Percentiles rank a stretch among this genome's conserved stretches.
These are phyloP conservation scores for Anagrus nilaparvatae DNA, from an alignment of 1,140 invertebrate genomes.

Conservation along the genomic window DNA sequence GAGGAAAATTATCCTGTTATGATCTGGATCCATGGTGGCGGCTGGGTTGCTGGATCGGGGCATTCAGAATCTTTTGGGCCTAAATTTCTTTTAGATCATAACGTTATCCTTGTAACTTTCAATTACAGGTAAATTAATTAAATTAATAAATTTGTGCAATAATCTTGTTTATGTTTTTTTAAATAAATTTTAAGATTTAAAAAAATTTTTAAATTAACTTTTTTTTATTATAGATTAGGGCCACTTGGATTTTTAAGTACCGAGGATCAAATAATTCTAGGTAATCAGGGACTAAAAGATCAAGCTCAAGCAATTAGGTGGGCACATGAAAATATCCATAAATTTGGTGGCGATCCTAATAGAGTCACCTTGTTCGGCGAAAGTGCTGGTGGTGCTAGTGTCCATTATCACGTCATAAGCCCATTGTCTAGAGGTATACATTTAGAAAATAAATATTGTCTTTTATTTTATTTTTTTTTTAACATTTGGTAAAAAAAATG, in stretches of 20 bases:
- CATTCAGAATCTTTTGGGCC: slow-evolving; percentile 58
- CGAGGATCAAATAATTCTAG: slow-evolving; percentile 46
- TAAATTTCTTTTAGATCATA: slow-evolving; percentile 60
- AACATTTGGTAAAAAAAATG: no score
- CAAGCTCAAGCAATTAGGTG: slow-evolving; percentile 62
- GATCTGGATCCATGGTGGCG: slow-evolving; percentile 68
- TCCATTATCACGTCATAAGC: slow-evolving; percentile 60
- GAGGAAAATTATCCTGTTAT: slow-evolving; percentile 48
- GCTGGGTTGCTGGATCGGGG: slow-evolving; percentile 58
- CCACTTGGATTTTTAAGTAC: slow-evolving; percentile 58
- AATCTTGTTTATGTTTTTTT: no score
- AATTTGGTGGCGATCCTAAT: slow-evolving; percentile 56
- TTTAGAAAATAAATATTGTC: no score
- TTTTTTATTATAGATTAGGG: slow-evolving; percentile 50
- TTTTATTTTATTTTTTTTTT: no score
- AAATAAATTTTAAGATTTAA: no score
- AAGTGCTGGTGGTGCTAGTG: slow-evolving; percentile 57
- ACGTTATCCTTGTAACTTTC: slow-evolving; percentile 64
- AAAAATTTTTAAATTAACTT: no score
- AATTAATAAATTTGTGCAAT: no score
- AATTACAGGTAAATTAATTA: slow-evolving; percentile 76
- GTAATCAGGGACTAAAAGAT: slow-evolving; percentile 67
- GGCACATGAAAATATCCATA: slow-evolving; percentile 58
- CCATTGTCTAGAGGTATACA: slow-evolving; percentile 52
- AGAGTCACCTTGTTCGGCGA: slow-evolving; percentile 63